Evolutionary conservation across 2,888 invertebrate genomes (phyloP).

Genomic region (Platycheirus rosarum): DNA sequence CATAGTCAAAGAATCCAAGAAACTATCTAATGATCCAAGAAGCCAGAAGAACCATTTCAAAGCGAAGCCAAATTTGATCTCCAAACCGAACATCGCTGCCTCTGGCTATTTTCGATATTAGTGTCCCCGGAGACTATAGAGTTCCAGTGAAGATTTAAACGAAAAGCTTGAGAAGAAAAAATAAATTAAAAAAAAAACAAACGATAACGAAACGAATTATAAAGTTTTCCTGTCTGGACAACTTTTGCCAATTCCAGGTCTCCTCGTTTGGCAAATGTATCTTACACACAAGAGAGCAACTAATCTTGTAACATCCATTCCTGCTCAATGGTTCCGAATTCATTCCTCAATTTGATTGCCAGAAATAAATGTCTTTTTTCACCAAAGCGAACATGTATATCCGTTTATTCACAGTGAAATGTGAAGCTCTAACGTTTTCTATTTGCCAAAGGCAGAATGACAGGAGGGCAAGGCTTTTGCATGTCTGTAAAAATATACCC

Average conservation of each 20-base stretch:
- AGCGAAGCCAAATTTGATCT: neutral
- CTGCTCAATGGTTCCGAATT: slow-evolving; percentile 20
- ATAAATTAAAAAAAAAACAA: neutral
- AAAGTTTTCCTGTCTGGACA: slow-evolving; percentile 70
- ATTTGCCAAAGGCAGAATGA: slow-evolving; percentile 7
- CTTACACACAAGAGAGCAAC: slow-evolving; percentile 4
- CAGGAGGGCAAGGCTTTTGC: slow-evolving; percentile 5
- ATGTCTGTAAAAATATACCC: slow-evolving; percentile 24
- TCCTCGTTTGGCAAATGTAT: neutral
- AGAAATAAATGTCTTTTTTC: slow-evolving; percentile 33
- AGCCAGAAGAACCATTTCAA: neutral
- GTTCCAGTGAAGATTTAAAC: too few species aligned
- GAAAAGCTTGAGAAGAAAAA: neutral
- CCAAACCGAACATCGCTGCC: slow-evolving; percentile 3
- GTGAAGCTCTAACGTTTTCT: slow-evolving; percentile 18
- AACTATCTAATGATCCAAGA: neutral
- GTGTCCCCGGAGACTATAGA: slow-evolving; percentile 1
- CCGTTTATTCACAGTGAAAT: neutral
- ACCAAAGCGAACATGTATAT: slow-evolving; percentile 12
- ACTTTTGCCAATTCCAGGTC: slow-evolving; percentile 64
- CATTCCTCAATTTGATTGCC: slow-evolving; percentile 31
- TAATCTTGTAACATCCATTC: neutral
- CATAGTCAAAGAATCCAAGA: too few species aligned
- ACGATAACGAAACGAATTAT: slow-evolving; percentile 58
- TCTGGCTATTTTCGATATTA: neutral